phyloP scores from a whole-genome alignment of 2,888 invertebrate genomes.

The Drosophila neotestacea region DNA sequence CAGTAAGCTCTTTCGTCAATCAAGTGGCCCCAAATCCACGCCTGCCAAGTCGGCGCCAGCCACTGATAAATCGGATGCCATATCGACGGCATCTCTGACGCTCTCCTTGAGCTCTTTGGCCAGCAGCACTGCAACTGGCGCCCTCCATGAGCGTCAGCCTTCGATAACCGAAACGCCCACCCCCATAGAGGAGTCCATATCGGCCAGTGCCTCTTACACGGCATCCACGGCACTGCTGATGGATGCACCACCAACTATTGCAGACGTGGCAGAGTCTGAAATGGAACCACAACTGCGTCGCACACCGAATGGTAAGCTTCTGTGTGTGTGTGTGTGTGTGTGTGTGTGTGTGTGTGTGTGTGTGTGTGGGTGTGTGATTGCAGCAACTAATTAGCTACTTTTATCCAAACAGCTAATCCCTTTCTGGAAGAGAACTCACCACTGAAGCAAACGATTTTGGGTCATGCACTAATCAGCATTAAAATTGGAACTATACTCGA shows the following conservation, averaged over 20 bases:
- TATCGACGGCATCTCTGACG: slow-evolving; percentile 73
- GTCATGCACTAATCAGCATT: slow-evolving; percentile 67
- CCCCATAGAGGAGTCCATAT: slow-evolving; percentile 71
- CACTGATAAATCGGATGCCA: slow-evolving; percentile 71
- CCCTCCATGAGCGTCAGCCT: slow-evolving; percentile 53
- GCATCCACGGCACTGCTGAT: slow-evolving; percentile 81
- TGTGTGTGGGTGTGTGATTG: slow-evolving; percentile 15
- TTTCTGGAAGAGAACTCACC: slow-evolving; percentile 73
- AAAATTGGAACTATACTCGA: slow-evolving; percentile 84
- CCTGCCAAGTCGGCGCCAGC: slow-evolving; percentile 55
- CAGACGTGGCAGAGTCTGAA: slow-evolving; percentile 36
- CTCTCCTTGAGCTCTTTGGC: slow-evolving; percentile 83
- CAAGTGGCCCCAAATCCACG: slow-evolving; percentile 71
- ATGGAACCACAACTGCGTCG: slow-evolving; percentile 52
- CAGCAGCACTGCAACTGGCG: slow-evolving; percentile 76
- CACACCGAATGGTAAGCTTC: slow-evolving; percentile 66
- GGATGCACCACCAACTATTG: slow-evolving; percentile 56
- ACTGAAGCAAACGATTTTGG: slow-evolving; percentile 63
- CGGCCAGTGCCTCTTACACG: slow-evolving; percentile 76
- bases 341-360: slow-evolving; percentile 10
- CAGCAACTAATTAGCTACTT: slow-evolving; percentile 58
- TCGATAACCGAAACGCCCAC: slow-evolving; percentile 69
- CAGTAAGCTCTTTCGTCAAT: slow-evolving; percentile 85
- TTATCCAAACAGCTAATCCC: slow-evolving; percentile 73
- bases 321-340: slow-evolving; percentile 13